A percentile compares a stretch with the other conserved stretches of the same genome.
Evolutionary conservation across 2,888 invertebrate genomes (phyloP).

Genomic region (Elgonia sp.): DNA sequence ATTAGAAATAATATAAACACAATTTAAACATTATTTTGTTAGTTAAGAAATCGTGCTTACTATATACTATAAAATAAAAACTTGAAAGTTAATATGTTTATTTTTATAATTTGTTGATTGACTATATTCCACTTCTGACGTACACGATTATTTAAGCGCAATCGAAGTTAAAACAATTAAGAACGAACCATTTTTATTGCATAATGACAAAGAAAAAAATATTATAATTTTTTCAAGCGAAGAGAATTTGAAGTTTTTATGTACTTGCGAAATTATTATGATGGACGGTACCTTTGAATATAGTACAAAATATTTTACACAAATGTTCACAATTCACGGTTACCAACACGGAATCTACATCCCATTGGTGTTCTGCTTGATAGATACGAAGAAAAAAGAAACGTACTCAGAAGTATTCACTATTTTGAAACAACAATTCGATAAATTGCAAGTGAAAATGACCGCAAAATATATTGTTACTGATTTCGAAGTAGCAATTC

Average conservation of each 20-base stretch:
- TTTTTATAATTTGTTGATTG: no score
- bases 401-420: not conserved
- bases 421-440: not conserved
- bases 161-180: not conserved
- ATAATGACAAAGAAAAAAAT: not conserved
- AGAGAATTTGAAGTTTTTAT: constrained; percentile 17
- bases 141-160: constrained; percentile 11
- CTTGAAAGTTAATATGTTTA: constrained; percentile 7
- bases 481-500: constrained; percentile 43
- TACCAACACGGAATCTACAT: constrained; percentile 24
- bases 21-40: no score
- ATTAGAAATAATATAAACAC: no score
- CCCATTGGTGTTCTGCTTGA: constrained; percentile 19
- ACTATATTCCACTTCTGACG: constrained; percentile 13
- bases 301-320: constrained; percentile 34
- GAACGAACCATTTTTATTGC: not conserved
- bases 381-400: constrained; percentile 17
- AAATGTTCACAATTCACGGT: constrained; percentile 45
- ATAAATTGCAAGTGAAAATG: no score
- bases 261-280: constrained; percentile 3
- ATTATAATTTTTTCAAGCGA: constrained; percentile 33
- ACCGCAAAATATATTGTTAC: not conserved
- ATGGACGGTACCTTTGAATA: constrained; percentile 42
- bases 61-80: no score
- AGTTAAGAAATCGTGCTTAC: no score